Percentiles rank a stretch among this genome's conserved stretches.
Conservation (phyloP, 2,888 invertebrate species). For the Pseudococcus jackbeardsleyi region DNA sequence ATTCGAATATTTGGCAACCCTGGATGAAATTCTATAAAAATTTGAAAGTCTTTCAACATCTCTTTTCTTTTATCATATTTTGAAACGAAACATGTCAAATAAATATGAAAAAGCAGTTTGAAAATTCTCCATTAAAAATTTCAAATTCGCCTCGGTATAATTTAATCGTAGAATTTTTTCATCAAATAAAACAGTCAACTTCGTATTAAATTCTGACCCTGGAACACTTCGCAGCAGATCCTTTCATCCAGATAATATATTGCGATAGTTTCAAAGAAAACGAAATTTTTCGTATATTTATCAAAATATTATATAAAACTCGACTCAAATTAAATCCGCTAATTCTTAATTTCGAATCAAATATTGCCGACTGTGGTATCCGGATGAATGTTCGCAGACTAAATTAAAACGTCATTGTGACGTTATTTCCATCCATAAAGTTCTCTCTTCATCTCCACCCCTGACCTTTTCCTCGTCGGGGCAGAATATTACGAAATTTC, state of each 20-base stretch:
- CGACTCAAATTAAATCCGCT: neutral
- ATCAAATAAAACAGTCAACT: too few species aligned
- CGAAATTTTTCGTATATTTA: neutral
- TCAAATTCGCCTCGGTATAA: too few species aligned
- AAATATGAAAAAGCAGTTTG: too few species aligned
- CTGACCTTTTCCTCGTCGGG: neutral
- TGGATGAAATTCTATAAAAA: too few species aligned
- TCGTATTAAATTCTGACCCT: too few species aligned
- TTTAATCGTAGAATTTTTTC: too few species aligned
- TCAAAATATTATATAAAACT: neutral
- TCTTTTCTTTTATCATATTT: too few species aligned
- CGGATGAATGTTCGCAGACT: neutral
- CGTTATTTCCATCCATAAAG: slow-evolving; percentile 1
- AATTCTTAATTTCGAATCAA: slow-evolving; percentile 35
- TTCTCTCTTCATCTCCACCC: neutral
- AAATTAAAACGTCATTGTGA: slow-evolving; percentile 25
- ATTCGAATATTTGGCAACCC: too few species aligned
- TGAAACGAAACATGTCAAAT: too few species aligned
- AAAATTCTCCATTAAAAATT: too few species aligned
- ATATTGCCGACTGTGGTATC: neutral
- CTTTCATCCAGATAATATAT: neutral
- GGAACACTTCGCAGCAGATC: too few species aligned
- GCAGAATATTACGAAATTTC: slow-evolving; percentile 9
- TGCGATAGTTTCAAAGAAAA: neutral
- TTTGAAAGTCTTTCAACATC: too few species aligned